Base-by-base conservation (phyloP, 2,113 vertebrate genomes). In the Carettochelys insculpta region DNA sequence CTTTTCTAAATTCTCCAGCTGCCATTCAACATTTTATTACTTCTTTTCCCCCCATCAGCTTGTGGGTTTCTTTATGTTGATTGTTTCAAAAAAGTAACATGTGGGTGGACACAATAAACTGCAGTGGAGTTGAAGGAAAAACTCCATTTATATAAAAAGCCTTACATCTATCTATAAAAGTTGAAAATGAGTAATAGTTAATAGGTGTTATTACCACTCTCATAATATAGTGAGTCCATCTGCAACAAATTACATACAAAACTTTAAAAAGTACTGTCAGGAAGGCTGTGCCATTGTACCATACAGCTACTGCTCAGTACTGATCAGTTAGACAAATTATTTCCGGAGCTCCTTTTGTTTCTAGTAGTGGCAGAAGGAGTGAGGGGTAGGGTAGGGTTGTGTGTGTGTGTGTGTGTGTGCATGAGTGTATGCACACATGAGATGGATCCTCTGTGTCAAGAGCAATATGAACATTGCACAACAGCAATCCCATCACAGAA, bases 111-210 rank as follows among this genome's bases (percentile, higher is more conserved):
- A 94, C 94, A 97, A 96, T 94, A 79, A 92, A 94, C 65, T 85
- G 53, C 95, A 92, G 80, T 95, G 83, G 83, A 87, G 89, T 93
- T 47, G 54, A 95, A 56, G 82, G 94, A 95, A 97, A 92, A 97
- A 90, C 12, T 76, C 89, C 85, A 34, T 94, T 96, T 94, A 92
- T 90, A 90, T 88, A 95, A 90, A 87, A 96, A 97, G 90, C 88
- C 38, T 95, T n/a, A n/a, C n/a, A n/a, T 56, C 79, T 88, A 96
- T 84, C 86, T 94, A 96, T 95, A 87, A 97, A 97, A 97, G 93
- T 81, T 38, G 10, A 92, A 96, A 94, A 86, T 86, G 29, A 93
- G 53, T 95, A 96, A 94, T 96, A 96, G 92, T 97, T 96, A 95
- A 87, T 92, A 92, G 92, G 89, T 95, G 65, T 94, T 86, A 95